Evolutionary conservation across 2,797 vertebrate species (phyloP).

Genomic region (Tympanoctomys barrerae): DNA sequence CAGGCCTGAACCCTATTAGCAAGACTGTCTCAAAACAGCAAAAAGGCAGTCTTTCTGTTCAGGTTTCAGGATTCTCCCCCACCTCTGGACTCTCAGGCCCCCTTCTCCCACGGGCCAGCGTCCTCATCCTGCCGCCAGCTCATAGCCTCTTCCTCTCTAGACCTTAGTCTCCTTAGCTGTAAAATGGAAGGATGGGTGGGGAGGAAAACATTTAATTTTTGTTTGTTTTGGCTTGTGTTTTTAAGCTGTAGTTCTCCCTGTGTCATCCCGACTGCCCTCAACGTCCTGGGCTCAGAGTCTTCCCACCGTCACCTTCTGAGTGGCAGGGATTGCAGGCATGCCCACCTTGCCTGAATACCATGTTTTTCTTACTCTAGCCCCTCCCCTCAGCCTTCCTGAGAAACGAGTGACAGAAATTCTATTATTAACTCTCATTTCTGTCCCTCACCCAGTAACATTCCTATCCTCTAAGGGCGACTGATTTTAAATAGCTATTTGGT

Average conservation of each 20-base stretch:
- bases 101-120: not conserved
- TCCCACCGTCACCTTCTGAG: not conserved
- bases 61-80: not conserved
- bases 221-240: not conserved
- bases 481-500: not conserved
- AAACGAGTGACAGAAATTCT: slow-evolving; percentile 3
- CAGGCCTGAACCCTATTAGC: not conserved
- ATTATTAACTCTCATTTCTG: slow-evolving; percentile 38
- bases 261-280: not conserved
- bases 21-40: not conserved
- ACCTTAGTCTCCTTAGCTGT: not conserved
- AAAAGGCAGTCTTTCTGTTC: not conserved
- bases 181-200: not conserved
- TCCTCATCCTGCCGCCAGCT: not conserved
- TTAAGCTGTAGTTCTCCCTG: not conserved
- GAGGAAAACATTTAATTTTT: not conserved
- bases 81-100: not conserved
- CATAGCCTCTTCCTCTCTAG: not conserved
- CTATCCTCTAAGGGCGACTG: not conserved
- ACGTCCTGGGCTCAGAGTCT: not conserved
- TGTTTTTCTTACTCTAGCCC: not conserved
- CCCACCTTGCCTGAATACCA: not conserved
- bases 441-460: not conserved
- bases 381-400: not conserved
- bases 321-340: not conserved